A percentile compares a stretch with the other conserved stretches of the same genome.
phyloP scores from a whole-genome alignment of 2,797 vertebrate species.

The Pangasius macronema region DNA sequence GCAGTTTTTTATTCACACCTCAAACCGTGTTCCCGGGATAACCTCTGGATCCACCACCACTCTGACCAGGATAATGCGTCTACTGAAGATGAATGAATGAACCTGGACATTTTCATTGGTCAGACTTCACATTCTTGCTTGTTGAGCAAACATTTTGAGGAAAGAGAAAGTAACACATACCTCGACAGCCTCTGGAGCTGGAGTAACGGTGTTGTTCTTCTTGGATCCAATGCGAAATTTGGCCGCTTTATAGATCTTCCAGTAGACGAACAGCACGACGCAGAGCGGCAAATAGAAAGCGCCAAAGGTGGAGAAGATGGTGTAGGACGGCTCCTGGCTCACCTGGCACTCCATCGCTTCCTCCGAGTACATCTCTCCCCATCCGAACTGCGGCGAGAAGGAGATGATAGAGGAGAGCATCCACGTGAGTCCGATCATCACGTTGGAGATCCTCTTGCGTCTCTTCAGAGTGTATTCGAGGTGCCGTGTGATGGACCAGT shows the following conservation, averaged over 20 bases:
- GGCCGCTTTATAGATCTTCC: constrained; percentile 97
- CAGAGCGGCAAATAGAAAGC: constrained; percentile 95
- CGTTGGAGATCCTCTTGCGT: constrained; percentile 88
- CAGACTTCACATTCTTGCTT: not conserved
- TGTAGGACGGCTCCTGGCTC: constrained; percentile 91
- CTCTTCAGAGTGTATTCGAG: constrained; percentile 89
- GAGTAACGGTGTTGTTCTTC: constrained; percentile 89
- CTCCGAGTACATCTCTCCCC: constrained; percentile 91
- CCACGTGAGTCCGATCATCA: constrained; percentile 94
- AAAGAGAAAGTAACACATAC: constrained; percentile 59
- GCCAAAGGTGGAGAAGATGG: constrained; percentile 94
- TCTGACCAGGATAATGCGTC: not conserved
- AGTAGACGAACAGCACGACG: constrained; percentile 96
- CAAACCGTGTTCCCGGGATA: not conserved
- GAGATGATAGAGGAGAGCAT: constrained; percentile 90
- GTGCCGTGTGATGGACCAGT: constrained; percentile 96
- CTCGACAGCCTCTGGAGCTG: constrained; percentile 81
- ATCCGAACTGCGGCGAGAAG: constrained; percentile 90
- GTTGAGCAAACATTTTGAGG: not conserved
- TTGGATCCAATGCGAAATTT: constrained; percentile 88
- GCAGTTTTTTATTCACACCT: not conserved
- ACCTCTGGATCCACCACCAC: not conserved
- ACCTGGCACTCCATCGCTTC: constrained; percentile 87
- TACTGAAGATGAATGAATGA: not conserved
- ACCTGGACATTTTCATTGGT: not conserved